phyloP scores from a whole-genome alignment of 2,113 vertebrate genomes.

The Fregata magnificens region DNA sequence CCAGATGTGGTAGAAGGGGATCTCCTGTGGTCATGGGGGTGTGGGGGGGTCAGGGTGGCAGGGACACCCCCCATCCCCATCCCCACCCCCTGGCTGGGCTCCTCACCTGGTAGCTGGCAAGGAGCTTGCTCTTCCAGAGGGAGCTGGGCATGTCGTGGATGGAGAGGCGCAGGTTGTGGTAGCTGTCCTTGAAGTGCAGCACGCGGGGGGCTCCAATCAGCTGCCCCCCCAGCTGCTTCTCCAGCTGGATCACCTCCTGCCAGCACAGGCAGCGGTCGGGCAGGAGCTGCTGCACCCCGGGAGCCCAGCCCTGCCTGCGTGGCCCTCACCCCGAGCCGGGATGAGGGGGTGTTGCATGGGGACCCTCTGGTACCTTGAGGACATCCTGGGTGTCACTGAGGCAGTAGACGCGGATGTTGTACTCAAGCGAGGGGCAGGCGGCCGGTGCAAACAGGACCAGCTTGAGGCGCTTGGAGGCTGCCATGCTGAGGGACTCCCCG shows the following conservation, averaged over 20 bases:
- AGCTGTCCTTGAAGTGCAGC: slow-evolving; percentile 98
- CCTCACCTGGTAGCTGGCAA: slow-evolving; percentile 93
- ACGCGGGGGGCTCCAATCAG: slow-evolving; percentile 93
- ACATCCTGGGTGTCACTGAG: slow-evolving; percentile 94
- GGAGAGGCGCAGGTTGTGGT: slow-evolving; percentile 98
- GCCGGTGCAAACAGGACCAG: slow-evolving; percentile 92
- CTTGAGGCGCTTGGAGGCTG: slow-evolving; percentile 92
- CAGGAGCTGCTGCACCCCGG: background rate
- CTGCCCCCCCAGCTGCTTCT: slow-evolving; percentile 95
- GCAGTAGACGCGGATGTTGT: slow-evolving; percentile 97
- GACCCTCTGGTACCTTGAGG: slow-evolving; percentile 81
- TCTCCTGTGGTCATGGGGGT: slow-evolving; percentile 81
- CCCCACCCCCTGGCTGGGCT: rapidly evolving
- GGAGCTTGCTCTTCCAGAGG: slow-evolving; percentile 98
- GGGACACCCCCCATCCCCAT: background rate
- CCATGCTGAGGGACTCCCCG: slow-evolving; percentile 96
- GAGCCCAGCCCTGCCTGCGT: background rate
- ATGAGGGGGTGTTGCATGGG: rapidly evolving
- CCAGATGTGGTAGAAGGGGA: slow-evolving; percentile 99
- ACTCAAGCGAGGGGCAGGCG: slow-evolving; percentile 93
- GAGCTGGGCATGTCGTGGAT: slow-evolving; percentile 96
- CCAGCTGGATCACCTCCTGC: slow-evolving; percentile 97
- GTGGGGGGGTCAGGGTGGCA: background rate
- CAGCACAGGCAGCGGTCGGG: background rate
- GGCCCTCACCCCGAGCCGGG: rapidly evolving